Evolutionary conservation across 2,888 invertebrate genomes (phyloP).

Genomic region (Cinara cedri): DNA sequence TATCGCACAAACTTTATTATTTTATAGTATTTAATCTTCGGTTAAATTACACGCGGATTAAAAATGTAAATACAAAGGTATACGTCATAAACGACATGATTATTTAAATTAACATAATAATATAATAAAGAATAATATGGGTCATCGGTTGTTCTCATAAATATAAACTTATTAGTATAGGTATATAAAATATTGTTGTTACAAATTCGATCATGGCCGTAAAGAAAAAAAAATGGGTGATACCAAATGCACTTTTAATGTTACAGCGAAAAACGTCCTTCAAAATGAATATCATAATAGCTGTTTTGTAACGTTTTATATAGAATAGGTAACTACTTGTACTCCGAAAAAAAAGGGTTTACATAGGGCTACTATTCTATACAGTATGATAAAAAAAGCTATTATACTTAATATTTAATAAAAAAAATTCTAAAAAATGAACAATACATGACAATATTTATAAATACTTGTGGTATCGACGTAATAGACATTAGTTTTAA

Average conservation of each 20-base stretch:
- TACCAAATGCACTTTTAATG: slow-evolving; percentile 11
- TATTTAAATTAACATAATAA: background rate
- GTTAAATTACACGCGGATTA: background rate
- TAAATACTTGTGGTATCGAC: too few relatives aligned
- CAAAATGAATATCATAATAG: background rate
- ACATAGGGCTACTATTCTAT: too few relatives aligned
- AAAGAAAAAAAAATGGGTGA: background rate
- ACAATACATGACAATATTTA: too few relatives aligned
- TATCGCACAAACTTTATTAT: too few relatives aligned
- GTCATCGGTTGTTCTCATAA: background rate
- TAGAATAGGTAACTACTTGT: too few relatives aligned
- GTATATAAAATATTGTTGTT: background rate
- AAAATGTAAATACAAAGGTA: background rate
- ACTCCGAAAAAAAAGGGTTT: too few relatives aligned
- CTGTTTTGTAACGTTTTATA: too few relatives aligned
- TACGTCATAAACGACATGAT: background rate
- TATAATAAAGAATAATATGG: background rate
- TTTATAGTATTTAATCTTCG: background rate
- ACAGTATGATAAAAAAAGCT: too few relatives aligned
- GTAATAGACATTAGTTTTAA: too few relatives aligned
- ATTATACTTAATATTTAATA: too few relatives aligned
- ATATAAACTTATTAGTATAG: background rate
- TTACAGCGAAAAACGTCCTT: background rate
- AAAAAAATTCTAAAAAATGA: too few relatives aligned
- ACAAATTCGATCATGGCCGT: background rate